Base-by-base conservation (phyloP, 2,888 invertebrate genomes). In the Spatulosminthurus flaviceps region DNA sequence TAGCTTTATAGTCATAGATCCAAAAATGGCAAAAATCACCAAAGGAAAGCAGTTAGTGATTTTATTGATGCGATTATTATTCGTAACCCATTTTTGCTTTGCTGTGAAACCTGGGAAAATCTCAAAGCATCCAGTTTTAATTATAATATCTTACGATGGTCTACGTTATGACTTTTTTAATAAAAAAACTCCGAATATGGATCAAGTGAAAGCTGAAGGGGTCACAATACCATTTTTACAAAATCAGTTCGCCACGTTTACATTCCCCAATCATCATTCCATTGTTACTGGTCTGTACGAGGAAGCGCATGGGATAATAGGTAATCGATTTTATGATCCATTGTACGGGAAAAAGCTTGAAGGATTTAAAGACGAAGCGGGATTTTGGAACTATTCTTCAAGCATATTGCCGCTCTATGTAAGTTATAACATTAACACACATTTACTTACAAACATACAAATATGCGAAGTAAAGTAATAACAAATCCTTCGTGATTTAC, bases 81-180 rank as follows among this genome's bases (percentile, higher is more conserved):
- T n/a, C n/a, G n/a, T n/a, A n/a, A n/a, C n/a, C n/a, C n/a, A n/a
- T n/a, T n/a, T n/a, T n/a, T n/a, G n/a, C n/a, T n/a, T 34, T 51
- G 51, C 16, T 19, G 51, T 51, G 16, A 21, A 28, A 19, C 16
- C 24, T 7, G 51, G 43, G n/a, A 77, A 24, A 24, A n/a, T 78
- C 1, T 78, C 78, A 21, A 79, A 81, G 42, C 81, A 84, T 74
- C 84, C 83, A 0, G 79, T 84, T 19, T 26, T 84, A 19, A 67
- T 93, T 43, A 87, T 93, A 19, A 89, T 93, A 19, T 93, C 92
- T 0, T 92, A 91, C 85, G 93, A 93, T 88, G 93, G 92, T 24
- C 93, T 93, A 86, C 88, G 92, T 81, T 91, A 91, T 86, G 91
- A 93, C 86, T 93, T 92, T 86, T 89, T 93, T 78, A 86, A 90